These are phyloP conservation scores for Ranitomeya imitator DNA, from an alignment of 2,113 vertebrate species.

Conservation along the genomic window DNA sequence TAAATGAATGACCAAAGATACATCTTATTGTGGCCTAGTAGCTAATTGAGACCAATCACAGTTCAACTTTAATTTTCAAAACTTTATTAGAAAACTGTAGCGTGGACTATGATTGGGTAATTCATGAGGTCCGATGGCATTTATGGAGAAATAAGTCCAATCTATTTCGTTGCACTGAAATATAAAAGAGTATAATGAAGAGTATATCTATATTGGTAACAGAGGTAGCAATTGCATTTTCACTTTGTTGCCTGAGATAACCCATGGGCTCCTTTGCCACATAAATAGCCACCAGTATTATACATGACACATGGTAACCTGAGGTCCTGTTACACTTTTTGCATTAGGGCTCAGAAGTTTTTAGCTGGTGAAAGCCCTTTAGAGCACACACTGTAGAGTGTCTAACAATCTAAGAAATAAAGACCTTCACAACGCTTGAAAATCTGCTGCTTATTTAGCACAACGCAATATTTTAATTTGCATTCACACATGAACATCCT, in stretches of 20 bases:
- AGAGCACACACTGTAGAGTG: background rate
- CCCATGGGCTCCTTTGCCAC: background rate
- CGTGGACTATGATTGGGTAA: background rate
- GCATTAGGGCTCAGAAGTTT: background rate
- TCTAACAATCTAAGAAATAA: background rate
- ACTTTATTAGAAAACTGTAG: background rate
- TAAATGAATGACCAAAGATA: too few relatives aligned
- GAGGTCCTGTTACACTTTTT: background rate
- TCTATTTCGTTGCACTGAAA: too few relatives aligned
- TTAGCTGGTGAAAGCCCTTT: background rate
- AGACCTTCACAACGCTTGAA: conserved; percentile 14
- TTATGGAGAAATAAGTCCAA: background rate
- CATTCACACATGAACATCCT: conserved; percentile 51
- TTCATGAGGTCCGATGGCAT: background rate
- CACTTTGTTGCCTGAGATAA: too few relatives aligned
- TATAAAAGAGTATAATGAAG: background rate
- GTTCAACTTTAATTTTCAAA: background rate
- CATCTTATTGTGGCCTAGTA: background rate
- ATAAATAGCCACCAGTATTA: background rate
- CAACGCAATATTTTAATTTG: conserved; percentile 49
- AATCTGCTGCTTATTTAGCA: conserved; percentile 31
- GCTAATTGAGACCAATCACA: background rate
- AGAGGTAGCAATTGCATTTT: too few relatives aligned
- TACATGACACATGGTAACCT: background rate
- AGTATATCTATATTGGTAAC: too few relatives aligned